These are phyloP conservation scores for Eidolon dupreanum DNA, from an alignment of 2,797 vertebrate species.

Conservation along the genomic window DNA sequence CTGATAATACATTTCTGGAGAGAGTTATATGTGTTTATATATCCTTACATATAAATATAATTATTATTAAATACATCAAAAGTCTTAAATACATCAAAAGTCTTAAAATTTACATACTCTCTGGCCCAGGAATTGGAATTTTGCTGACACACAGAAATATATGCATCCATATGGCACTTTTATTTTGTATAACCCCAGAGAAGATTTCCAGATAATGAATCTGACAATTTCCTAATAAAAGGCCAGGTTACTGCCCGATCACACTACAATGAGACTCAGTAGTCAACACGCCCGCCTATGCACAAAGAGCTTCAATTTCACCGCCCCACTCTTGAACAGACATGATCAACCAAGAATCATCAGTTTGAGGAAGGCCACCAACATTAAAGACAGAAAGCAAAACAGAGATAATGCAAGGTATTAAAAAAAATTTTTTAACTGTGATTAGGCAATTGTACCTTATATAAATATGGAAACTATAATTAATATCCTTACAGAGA, in stretches of 20 bases:
- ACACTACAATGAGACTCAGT: not conserved
- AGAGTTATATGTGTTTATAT: not conserved
- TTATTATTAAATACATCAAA: not conserved
- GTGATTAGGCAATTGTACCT: not conserved
- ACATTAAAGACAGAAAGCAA: not conserved
- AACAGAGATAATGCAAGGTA: not conserved
- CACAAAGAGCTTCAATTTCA: not conserved
- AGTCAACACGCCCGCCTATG: not conserved
- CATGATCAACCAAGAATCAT: not conserved
- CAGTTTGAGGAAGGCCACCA: conserved; percentile 8
- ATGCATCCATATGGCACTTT: not conserved
- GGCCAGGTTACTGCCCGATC: not conserved
- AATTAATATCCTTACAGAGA: conserved; percentile 11
- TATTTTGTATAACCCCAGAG: not conserved
- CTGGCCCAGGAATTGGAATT: not conserved
- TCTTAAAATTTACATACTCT: conserved; percentile 1
- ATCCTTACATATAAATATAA: not conserved
- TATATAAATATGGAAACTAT: not conserved
- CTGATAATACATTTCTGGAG: not conserved
- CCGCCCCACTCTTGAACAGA: not conserved
- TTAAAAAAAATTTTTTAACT: not conserved
- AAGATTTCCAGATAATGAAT: not conserved
- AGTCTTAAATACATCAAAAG: conserved; percentile 39
- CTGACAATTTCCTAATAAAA: not conserved
- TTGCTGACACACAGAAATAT: not conserved